A percentile compares a stretch with the other conserved stretches of the same genome.
Evolutionary conservation across 64 coral and sea anemone genomes (phyloP).

Genomic region (Dendrophyllia cribrosa): DNA sequence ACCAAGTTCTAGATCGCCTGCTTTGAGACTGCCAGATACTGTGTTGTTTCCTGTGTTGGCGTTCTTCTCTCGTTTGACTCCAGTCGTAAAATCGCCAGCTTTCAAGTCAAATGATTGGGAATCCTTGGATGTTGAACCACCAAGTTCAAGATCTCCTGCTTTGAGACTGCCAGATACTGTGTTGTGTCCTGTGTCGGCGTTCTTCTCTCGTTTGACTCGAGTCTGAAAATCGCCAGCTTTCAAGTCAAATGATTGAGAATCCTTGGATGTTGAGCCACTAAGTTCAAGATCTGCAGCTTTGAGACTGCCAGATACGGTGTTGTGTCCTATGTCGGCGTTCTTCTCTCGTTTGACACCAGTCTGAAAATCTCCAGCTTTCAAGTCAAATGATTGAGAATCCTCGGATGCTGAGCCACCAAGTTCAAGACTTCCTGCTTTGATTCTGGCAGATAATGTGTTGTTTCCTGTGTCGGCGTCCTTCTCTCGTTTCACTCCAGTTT

Average conservation of each 20-base stretch:
- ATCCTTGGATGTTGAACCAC: neutral
- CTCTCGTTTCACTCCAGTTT: conserved; percentile 40
- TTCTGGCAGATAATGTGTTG: neutral
- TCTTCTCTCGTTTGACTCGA: conserved; percentile 13
- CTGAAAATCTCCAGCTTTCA: conserved; percentile 2
- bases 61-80: neutral
- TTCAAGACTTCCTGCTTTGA: neutral
- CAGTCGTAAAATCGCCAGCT: conserved; percentile 2
- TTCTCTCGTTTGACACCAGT: conserved; percentile 37
- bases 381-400: neutral
- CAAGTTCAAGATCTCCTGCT: neutral
- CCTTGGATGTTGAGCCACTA: neutral
- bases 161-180: neutral
- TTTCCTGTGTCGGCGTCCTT: neutral
- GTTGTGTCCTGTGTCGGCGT: neutral
- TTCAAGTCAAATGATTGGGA: neutral
- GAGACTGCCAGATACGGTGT: neutral
- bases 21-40: neutral
- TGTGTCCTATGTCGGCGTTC: neutral
- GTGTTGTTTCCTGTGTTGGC: neutral
- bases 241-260: neutral
- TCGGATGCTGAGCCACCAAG: neutral
- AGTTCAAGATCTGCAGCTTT: neutral
- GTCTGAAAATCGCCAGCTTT: conserved; percentile 33
- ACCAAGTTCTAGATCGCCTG: neutral